phyloP scores from a whole-genome alignment of 2,888 invertebrate species.

The Patella ulyssiponensis region DNA sequence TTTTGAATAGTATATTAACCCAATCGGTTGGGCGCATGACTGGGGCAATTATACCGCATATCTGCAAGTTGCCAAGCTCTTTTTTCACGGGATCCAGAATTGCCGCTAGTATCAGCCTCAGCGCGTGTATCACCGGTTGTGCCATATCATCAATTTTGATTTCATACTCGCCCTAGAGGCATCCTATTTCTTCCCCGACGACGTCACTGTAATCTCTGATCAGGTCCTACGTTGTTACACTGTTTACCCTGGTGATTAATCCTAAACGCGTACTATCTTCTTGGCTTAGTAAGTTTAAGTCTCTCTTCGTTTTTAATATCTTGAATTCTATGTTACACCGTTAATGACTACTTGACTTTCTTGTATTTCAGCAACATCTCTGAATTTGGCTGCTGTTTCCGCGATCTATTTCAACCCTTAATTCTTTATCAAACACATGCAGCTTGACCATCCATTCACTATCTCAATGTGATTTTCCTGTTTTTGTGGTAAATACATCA shows the following conservation, averaged over 20 bases:
- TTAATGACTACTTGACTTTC: constrained; percentile 20
- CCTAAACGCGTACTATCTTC: not conserved
- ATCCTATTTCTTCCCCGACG: constrained; percentile 29
- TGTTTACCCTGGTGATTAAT: no score
- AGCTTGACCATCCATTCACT: not conserved
- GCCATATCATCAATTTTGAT: constrained; percentile 27
- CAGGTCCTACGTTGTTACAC: no score
- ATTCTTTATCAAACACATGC: no score
- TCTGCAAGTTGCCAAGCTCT: no score
- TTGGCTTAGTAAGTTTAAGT: no score
- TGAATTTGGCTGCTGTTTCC: not conserved
- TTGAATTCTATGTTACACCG: constrained; percentile 4
- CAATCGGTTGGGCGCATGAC: no score
- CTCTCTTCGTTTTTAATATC: no score
- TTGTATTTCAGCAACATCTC: not conserved
- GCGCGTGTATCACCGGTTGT: constrained; percentile 30
- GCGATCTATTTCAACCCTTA: constrained; percentile 3
- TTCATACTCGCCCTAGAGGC: constrained; percentile 32
- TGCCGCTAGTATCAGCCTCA: constrained; percentile 7
- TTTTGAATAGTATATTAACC: no score
- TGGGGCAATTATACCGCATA: no score
- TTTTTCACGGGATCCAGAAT: no score
- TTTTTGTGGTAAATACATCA: constrained; percentile 23
- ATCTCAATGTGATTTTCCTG: not conserved
- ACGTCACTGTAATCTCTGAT: constrained; percentile 14